Conservation (phyloP, 2,113 vertebrate genomes). For the Perca flavescens region DNA sequence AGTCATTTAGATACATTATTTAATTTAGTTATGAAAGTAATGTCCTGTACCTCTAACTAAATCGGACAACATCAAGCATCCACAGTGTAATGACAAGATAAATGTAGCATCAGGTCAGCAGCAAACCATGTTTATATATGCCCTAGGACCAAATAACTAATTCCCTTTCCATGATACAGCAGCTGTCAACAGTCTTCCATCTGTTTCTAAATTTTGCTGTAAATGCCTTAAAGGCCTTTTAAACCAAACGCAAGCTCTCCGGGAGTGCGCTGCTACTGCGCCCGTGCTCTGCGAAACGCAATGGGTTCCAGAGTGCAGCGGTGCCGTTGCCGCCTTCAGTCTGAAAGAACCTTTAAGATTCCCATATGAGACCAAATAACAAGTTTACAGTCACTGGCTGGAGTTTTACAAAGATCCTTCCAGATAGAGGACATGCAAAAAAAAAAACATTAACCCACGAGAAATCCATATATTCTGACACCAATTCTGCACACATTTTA, state of each 20-base stretch:
- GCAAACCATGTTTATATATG: constrained; percentile 39
- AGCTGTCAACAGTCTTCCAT: constrained; percentile 45
- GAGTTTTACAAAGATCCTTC: constrained; percentile 23
- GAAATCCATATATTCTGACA: background rate
- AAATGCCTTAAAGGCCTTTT: constrained; percentile 9
- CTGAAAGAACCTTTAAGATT: constrained; percentile 4
- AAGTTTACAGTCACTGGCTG: constrained; percentile 23
- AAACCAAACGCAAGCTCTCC: too few relatives aligned
- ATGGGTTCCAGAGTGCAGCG: too few relatives aligned
- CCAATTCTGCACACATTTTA: background rate
- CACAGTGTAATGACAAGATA: background rate
- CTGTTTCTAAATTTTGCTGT: constrained; percentile 49
- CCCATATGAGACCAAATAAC: constrained; percentile 38
- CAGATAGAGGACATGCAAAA: background rate
- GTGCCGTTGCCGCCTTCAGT: too few relatives aligned
- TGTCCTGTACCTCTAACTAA: background rate
- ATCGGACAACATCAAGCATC: constrained; percentile 1
- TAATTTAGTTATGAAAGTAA: background rate
- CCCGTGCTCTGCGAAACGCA: too few relatives aligned
- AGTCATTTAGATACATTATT: background rate
- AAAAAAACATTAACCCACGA: background rate
- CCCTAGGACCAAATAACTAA: constrained; percentile 32
- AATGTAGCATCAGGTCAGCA: constrained; percentile 36
- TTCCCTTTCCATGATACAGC: constrained; percentile 19
- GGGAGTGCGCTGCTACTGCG: too few relatives aligned